Evolutionary conservation across 2,797 vertebrate genomes (phyloP), one percentile per base, ranked within the genome.

Genomic region (Sebastes alutus): DNA sequence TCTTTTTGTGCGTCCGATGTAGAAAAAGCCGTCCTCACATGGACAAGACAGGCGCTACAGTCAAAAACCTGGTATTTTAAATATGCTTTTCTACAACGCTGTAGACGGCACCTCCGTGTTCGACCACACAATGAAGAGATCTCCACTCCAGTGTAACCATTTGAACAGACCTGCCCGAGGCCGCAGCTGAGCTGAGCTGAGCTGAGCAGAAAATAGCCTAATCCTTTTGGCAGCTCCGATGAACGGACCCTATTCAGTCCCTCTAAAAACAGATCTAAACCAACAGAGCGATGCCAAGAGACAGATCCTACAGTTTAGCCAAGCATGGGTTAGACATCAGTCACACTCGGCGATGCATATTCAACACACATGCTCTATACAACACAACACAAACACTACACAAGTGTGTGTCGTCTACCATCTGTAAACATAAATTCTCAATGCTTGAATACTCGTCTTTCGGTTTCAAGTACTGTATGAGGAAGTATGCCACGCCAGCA

Each of bases 131-230:
- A 77, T 88, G 61, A 81, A 82, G 77, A 84, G 76, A 83, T 83
- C 82, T 85, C 76, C 81, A 76, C 81, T 81, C 77, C 62, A 72
- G 61, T 90, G 75, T 81, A 88, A 83, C 78, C 75, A 86, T 92
- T 88, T 84, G 75, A 91, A 90, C 87, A 88, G 79, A 81, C 80
- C 86, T 80, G 87, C 94, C 92, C 75, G 74, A 84, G 91, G 93
- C 92, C 89, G 88, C 85, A 90, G 88, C 89, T 87, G 90, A 94
- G 77, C 86, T 59, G 89, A 94, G 80, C 86, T 55, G 84, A 89
- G 80, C 86, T 65, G 84, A 89, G 87, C 81, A 86, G 78, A 95
- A 94, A 94, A 94, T 91, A 92, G 87, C 79, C 92, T 91, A 93
- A 95, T 95, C 93, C 87, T 89, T 93, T 93, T 93, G 92, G 91